Conservation (phyloP, 2,888 invertebrate genomes). For the Mantis religiosa region DNA sequence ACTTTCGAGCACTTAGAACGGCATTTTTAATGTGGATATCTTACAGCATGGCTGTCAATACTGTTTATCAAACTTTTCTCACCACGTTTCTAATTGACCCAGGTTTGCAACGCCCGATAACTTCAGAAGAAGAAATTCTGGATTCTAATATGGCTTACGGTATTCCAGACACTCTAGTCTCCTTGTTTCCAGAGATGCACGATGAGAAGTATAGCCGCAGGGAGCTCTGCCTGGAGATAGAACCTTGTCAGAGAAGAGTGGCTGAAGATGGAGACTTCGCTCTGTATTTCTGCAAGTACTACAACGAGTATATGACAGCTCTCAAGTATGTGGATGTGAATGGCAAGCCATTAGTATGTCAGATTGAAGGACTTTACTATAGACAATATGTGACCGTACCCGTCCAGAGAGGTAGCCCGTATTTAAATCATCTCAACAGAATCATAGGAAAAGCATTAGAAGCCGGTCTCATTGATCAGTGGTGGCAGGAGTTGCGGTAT, state of each 20-base stretch:
- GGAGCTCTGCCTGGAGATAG: not conserved
- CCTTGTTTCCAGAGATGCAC: not conserved
- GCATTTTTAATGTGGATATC: not conserved
- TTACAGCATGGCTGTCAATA: slow-evolving; percentile 14
- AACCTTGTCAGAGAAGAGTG: not conserved
- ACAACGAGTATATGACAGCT: not conserved
- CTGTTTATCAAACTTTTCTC: slow-evolving; percentile 16
- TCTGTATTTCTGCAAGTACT: not conserved
- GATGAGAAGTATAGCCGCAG: not conserved
- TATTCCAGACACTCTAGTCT: not conserved
- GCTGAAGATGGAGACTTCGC: not conserved
- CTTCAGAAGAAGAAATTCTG: slow-evolving; percentile 6
- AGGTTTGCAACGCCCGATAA: not conserved
- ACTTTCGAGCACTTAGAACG: not conserved
- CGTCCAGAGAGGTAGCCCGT: not conserved
- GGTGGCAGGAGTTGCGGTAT: slow-evolving; percentile 3
- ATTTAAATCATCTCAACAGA: not conserved
- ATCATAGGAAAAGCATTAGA: not conserved
- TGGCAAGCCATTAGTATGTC: not conserved
- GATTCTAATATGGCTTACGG: slow-evolving; percentile 6
- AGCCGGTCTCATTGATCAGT: not conserved
- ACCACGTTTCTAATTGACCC: slow-evolving; percentile 11
- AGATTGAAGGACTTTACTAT: not conserved
- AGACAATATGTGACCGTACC: not conserved
- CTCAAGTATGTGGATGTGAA: not conserved